Evolutionary conservation across 2,888 invertebrate species (phyloP), one percentile per base, ranked within the genome.

Genomic region (Xestia sexstrigata): DNA sequence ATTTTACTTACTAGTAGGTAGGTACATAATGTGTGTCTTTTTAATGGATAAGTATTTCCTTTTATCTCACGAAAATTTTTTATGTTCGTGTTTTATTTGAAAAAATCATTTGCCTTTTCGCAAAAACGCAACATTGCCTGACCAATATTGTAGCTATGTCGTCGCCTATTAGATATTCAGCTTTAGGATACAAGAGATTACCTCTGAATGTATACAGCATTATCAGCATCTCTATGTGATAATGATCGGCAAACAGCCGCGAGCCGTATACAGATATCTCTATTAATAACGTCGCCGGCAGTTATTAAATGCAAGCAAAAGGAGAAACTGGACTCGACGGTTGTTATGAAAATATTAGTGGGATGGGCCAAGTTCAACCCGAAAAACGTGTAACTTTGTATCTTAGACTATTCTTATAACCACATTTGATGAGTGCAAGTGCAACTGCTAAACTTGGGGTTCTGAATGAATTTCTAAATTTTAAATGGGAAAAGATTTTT

Each of bases 241-340:
- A 81, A 73, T 70, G 74, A 69, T 65, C 17, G 5, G 70, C 83
- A 77, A 78, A 82, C 52, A 69, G 72, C 88, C 88, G 76, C 74
- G n/a, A 66, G 87, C 85, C 82, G 66, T 77, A 62, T 77, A 79
- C 0, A 82, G 83, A 76, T 69, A 76, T 76, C 76, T 74, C 71
- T 74, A 78, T 82, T 72, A 78, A 87, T 87, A 85, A 49, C 71
- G 66, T n/a, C 20, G 70, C 52, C 15, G 39, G 62, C 74, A 49
- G 55, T 62, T 76, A 76, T 71, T 76, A 65, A 66, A 72, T 30
- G 55, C 4, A 52, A 47, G 70, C 70, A 73, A 86, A 73, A 86
- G 68, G 39, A 45, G 39, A 45, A 30, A 77, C 74, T 42, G 55
- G 78, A 72, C 26, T 15, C 20, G n/a, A 70, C 13, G 15, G 13